Conservation (phyloP, 2,113 vertebrate species). For the Myanophis thanlyinensis region DNA sequence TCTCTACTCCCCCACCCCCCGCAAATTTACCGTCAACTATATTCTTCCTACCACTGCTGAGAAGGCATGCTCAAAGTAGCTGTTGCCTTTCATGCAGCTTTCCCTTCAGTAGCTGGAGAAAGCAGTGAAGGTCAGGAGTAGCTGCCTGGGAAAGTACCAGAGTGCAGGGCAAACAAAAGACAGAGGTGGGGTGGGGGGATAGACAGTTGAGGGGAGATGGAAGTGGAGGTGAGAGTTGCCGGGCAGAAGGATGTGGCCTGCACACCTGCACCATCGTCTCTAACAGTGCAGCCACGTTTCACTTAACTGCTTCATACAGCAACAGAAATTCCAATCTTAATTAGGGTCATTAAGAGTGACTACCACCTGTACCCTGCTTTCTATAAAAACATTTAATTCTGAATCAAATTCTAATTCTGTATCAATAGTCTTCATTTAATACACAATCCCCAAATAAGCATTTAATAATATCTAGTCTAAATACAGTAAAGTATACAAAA, state of each 20-base stretch:
- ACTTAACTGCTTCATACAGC: not conserved
- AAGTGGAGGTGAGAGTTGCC: not conserved
- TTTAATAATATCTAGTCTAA: not conserved
- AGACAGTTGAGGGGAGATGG: not conserved
- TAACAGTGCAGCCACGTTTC: not conserved
- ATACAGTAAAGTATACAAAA: not conserved
- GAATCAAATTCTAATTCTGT: not conserved
- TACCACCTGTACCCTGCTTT: not conserved
- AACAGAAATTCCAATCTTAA: not conserved
- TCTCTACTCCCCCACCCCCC: no score
- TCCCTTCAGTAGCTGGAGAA: not conserved
- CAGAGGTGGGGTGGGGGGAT: not conserved
- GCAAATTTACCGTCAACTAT: not conserved
- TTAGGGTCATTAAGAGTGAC: not conserved
- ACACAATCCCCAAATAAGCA: not conserved
- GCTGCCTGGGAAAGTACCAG: rapidly evolving
- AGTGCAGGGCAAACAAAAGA: not conserved
- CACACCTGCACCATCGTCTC: not conserved
- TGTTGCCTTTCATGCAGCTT: not conserved
- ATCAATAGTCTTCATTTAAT: not conserved
- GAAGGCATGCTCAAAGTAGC: not conserved
- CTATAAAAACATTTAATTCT: not conserved
- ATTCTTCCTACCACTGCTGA: not conserved
- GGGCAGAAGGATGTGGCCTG: not conserved
- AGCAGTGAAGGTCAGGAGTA: not conserved